A percentile compares a stretch with the other conserved stretches of the same genome.
These are phyloP conservation scores for Rhadinocentrus ornatus DNA, from an alignment of 2,797 vertebrate genomes.

Conservation along the genomic window DNA sequence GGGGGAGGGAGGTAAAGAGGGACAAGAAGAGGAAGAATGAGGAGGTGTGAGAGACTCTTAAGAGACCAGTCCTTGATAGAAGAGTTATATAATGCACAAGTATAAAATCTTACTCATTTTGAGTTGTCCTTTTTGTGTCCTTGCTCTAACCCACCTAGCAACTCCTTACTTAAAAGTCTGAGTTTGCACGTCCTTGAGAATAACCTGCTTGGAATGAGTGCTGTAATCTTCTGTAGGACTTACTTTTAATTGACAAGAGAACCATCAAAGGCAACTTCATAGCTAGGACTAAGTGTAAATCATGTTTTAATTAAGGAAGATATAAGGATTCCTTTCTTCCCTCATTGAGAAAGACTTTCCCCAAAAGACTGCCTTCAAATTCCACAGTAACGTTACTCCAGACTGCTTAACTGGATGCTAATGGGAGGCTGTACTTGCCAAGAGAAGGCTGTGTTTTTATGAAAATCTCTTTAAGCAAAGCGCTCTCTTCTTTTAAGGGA, in stretches of 20 bases:
- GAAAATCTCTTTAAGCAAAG: conserved; percentile 72
- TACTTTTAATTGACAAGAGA: conserved; percentile 81
- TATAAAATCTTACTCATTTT: conserved; percentile 42
- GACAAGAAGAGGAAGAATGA: conserved; percentile 18
- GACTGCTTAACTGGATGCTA: conserved; percentile 82
- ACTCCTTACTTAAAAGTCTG: conserved; percentile 53
- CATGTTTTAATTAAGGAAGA: conserved; percentile 84
- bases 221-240: conserved; percentile 73
- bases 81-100: conserved; percentile 38
- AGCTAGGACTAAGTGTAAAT: conserved; percentile 78
- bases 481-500: conserved; percentile 53
- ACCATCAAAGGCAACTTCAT: conserved; percentile 81
- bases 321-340: conserved; percentile 79
- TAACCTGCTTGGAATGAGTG: conserved; percentile 77
- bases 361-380: conserved; percentile 74
- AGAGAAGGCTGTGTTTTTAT: conserved; percentile 62
- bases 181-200: conserved; percentile 74
- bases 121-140: conserved; percentile 52
- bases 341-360: conserved; percentile 66
- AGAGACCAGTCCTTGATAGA: conserved; percentile 37
- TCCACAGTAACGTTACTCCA: conserved; percentile 71
- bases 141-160: conserved; percentile 55
- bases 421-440: conserved; percentile 76
- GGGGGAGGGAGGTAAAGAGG: conserved; percentile 1
- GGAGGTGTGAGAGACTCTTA: conserved; percentile 50